Conservation (phyloP, 2,888 invertebrate genomes). For the Tetheella fluctuosa region DNA sequence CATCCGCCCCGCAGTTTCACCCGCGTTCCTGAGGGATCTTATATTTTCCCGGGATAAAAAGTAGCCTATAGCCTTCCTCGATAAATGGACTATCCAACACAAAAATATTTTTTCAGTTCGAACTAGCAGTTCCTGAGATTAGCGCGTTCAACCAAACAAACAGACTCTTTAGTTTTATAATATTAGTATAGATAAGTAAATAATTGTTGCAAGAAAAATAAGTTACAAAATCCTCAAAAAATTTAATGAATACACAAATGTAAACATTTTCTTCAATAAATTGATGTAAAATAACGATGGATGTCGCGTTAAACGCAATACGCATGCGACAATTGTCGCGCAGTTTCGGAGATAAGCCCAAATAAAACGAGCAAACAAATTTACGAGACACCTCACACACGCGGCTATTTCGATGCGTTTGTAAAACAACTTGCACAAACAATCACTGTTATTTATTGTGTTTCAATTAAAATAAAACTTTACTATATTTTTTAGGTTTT, state of each 20-base stretch:
- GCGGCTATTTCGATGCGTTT: constrained; percentile 21
- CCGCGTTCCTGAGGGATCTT: too few relatives aligned
- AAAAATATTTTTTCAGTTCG: too few relatives aligned
- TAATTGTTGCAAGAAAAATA: too few relatives aligned
- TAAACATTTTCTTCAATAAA: background rate
- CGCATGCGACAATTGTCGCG: constrained; percentile 8
- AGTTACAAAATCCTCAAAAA: background rate
- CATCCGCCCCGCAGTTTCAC: too few relatives aligned
- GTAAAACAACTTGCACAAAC: background rate
- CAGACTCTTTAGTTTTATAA: too few relatives aligned
- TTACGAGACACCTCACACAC: constrained; percentile 38
- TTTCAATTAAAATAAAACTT: background rate
- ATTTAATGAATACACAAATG: background rate
- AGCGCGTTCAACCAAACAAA: too few relatives aligned
- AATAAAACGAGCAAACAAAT: constrained; percentile 37
- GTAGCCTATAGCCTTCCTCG: too few relatives aligned
- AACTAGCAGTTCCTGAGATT: too few relatives aligned
- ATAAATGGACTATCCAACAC: too few relatives aligned
- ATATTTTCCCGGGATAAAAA: too few relatives aligned
- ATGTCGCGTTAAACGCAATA: constrained; percentile 24
- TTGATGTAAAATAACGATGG: constrained; percentile 18
- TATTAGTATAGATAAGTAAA: too few relatives aligned
- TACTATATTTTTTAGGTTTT: background rate
- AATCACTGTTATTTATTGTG: background rate
- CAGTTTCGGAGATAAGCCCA: constrained; percentile 35